Evolutionary conservation across 2,797 vertebrate species (phyloP), one percentile per base, ranked within the genome.

Genomic region (Lophotriccus pileatus): DNA sequence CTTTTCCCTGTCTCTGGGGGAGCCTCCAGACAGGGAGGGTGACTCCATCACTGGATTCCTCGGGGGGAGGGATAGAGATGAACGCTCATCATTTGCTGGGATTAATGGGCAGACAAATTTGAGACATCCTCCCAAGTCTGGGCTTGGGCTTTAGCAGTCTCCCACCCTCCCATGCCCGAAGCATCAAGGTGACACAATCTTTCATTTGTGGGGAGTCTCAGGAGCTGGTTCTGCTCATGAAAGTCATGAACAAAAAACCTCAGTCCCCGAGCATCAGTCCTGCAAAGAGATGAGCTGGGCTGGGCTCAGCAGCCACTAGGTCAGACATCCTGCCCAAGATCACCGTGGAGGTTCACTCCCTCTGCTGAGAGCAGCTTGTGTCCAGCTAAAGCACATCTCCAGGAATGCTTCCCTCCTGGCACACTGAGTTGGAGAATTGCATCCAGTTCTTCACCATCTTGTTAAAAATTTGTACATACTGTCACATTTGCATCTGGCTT

Each of bases 401-500:
- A 81, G 68, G 50, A 77, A 10, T 0, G 0, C 53, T 36, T 50
- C 37, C 28, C 24, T 72, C 9, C 43, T 70, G 60, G 49, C 44
- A 67, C 39, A 30, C 2, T 17, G 49, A 63, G 44, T 4, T 3
- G 2, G 25, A 73, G 41, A 85, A 70, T 25, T 11, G 7, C 24
- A 46, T 25, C 59, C 55, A 67, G 14, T 79, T 89, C 79, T 59
- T 87, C 82, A 76, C 56, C 17, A 7, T 36, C 72, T 63, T 36
- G 41, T 74, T 84, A 89, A 75, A 89, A 87, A 32, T 70, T 49
- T 3, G 12, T 56, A 44, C 4, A 8, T 39, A 41, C 86, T 86
- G 81, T 76, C 90, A 59, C 23, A 46, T 67, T 82, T 88, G 67
- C 43, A 15, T 94, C 78, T 95, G 79, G n/a, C 30, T 94, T 69